A percentile compares a stretch with the other conserved stretches of the same genome.
Conservation (phyloP, 2,113 vertebrate species). For the Clarias magur region DNA sequence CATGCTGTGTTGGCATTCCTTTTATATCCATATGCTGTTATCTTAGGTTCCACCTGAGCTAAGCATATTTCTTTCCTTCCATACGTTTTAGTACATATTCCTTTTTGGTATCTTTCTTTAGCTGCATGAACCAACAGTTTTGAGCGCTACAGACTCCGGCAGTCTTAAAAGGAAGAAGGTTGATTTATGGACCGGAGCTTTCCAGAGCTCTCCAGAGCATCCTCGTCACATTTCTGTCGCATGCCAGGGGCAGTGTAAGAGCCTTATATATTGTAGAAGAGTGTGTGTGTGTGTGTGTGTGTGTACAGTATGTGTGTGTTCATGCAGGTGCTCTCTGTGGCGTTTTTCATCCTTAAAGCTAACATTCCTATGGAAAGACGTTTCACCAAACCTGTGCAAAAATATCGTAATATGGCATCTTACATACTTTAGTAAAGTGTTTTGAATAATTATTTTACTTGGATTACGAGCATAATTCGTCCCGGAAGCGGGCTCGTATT, state of each 20-base stretch:
- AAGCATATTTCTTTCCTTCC: neutral
- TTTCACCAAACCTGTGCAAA: too few relatives aligned
- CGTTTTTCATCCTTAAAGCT: neutral
- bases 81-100: neutral
- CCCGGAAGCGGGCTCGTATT: too few relatives aligned
- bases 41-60: neutral
- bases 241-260: slow-evolving; percentile 7
- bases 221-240: neutral
- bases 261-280: neutral
- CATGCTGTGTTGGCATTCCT: neutral
- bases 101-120: neutral
- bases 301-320: neutral
- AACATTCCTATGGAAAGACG: neutral
- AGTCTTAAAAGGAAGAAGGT: neutral
- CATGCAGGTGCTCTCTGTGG: too few relatives aligned
- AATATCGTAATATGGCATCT: too few relatives aligned
- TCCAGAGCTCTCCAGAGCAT: neutral
- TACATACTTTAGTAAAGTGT: too few relatives aligned
- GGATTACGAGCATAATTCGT: too few relatives aligned
- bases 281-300: neutral
- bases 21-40: neutral
- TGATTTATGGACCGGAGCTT: slow-evolving; percentile 12
- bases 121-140: neutral
- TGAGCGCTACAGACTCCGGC: neutral
- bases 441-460: too few relatives aligned